These are phyloP conservation scores for Dolichotis patagonum DNA, from an alignment of 2,113 vertebrate species.

Conservation along the genomic window DNA sequence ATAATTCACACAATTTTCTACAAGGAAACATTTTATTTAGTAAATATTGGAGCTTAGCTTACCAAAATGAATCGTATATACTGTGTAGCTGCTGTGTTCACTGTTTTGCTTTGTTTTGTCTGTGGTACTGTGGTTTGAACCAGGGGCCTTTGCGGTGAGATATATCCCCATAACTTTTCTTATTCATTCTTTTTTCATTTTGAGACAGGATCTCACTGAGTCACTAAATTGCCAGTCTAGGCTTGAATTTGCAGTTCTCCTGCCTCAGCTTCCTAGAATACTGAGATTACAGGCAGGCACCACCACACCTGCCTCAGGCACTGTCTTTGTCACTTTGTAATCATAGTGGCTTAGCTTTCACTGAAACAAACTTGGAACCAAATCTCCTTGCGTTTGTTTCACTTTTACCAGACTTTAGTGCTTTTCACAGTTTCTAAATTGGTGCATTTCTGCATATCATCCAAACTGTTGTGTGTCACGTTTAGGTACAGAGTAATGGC, in stretches of 20 bases:
- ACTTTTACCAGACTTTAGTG: not conserved
- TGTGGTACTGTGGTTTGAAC: not conserved
- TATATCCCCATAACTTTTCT: not conserved
- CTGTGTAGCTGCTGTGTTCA: not conserved
- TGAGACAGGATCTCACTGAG: not conserved
- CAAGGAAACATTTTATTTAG: not conserved
- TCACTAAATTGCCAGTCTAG: not conserved
- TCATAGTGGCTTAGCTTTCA: not conserved
- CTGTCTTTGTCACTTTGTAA: not conserved
- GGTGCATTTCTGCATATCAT: not conserved
- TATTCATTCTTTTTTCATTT: not conserved
- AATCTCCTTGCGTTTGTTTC: not conserved
- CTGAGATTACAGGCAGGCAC: not conserved
- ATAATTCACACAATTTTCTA: not conserved
- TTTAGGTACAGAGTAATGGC: not conserved
- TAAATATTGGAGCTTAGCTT: not conserved
- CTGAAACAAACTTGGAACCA: not conserved
- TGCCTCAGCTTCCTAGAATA: not conserved
- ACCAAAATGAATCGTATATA: not conserved
- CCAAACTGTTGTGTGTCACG: not conserved
- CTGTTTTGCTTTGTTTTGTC: not conserved
- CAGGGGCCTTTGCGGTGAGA: not conserved
- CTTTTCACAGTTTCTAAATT: not conserved
- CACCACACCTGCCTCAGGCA: not conserved
- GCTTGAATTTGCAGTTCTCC: not conserved